Conservation (phyloP, 1,140 invertebrate species). For the Aethina tumida region DNA sequence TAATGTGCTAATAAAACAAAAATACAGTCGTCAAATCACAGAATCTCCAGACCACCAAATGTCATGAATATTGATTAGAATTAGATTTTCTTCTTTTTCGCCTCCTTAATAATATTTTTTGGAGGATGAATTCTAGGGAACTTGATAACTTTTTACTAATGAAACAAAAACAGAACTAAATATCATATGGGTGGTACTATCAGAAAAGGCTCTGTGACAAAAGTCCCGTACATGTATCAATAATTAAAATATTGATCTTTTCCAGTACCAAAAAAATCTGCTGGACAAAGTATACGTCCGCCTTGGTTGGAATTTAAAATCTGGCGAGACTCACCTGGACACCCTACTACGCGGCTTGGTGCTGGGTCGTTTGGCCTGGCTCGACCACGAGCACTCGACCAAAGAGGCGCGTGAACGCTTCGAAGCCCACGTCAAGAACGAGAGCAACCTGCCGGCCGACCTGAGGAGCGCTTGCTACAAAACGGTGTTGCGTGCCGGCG, state of each 20-base stretch:
- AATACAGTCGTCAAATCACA: too few species aligned
- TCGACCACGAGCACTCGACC: conserved; percentile 66
- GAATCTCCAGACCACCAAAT: too few species aligned
- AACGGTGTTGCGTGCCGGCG: conserved; percentile 64
- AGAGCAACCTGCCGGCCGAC: conserved; percentile 69
- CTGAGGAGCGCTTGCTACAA: conserved; percentile 79
- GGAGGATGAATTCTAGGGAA: too few species aligned
- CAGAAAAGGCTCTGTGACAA: too few species aligned
- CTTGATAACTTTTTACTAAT: too few species aligned
- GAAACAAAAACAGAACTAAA: too few species aligned
- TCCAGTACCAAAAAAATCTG: conserved; percentile 55
- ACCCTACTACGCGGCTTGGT: conserved; percentile 78
- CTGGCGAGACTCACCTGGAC: conserved; percentile 70
- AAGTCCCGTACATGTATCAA: neutral
- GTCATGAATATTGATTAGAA: too few species aligned
- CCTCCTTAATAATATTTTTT: too few species aligned
- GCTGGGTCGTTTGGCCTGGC: conserved; percentile 67
- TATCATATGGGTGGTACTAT: too few species aligned
- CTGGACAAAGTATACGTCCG: conserved; percentile 56
- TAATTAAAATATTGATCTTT: conserved; percentile 7
- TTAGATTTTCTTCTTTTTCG: too few species aligned
- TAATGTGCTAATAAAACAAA: too few species aligned
- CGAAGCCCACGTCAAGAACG: conserved; percentile 51
- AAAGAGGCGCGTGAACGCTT: conserved; percentile 68
- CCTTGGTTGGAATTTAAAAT: conserved; percentile 68